Base-by-base conservation (phyloP, 2,797 vertebrate genomes). In the Epinephelus coioides region DNA sequence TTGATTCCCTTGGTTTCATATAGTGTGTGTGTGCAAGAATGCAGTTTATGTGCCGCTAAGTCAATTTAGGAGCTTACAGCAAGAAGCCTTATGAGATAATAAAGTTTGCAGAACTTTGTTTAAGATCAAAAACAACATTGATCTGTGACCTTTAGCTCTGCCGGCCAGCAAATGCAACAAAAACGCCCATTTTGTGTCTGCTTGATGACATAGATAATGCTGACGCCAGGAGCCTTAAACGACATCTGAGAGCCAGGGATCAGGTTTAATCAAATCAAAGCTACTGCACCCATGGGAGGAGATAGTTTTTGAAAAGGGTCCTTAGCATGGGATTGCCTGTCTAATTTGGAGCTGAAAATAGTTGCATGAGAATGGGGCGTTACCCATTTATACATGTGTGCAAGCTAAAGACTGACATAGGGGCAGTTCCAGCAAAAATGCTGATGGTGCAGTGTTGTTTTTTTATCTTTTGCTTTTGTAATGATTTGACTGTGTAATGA, bases 151-250 rank as follows among this genome's bases (percentile, higher is more conserved):
- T 91, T 86, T 87, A 62, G 80, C 79, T 79, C 64, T 66, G 46
- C 69, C 64, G 47, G 68, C 68, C 73, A 82, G 76, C 72, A 83
- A 83, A 80, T 75, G 78, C 62, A 84, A 90, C 83, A 89, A 90
- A 92, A 84, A 79, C 77, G 64, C 61, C 73, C 74, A 77, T 89
- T 90, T 90, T 83, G 77, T 68, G 81, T 81, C 79, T 73, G 70
- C 79, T 89, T 87, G 93, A 95, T 94, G 83, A 76, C 59, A 86
- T 23, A 89, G 95, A 94, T 95, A 92, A 85, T 67, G 61, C 73
- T 82, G 92, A 93, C 79, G 86, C 88, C 88, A 85, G 74, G 23
- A 89, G 77, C 85, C 73, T 91, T 84, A 82, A 84, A 85, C 34
- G 75, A 86, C 79, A 90, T 91, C 90, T 89, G 85, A 91, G 90